Evolutionary conservation across 2,113 vertebrate genomes (phyloP).

Genomic region (Prionailurus bengalensis): DNA sequence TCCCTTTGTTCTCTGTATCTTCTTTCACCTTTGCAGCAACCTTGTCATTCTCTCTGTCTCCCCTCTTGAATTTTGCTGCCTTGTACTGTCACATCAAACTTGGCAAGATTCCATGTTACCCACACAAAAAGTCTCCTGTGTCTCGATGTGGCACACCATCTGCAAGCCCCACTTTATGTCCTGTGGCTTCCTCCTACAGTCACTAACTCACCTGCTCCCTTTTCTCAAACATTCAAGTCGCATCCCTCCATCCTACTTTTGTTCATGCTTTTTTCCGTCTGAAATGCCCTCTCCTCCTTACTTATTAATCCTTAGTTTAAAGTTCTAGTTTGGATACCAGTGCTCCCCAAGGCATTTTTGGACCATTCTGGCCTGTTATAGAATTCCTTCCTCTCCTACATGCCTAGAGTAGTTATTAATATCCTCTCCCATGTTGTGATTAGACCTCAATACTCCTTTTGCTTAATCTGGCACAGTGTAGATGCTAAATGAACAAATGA

Average conservation of each 20-base stretch:
- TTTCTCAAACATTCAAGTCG: not conserved
- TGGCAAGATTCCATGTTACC: not conserved
- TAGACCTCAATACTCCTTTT: not conserved
- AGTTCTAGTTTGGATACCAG: not conserved
- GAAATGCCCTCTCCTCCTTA: not conserved
- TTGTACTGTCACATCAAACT: not conserved
- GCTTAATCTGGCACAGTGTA: not conserved
- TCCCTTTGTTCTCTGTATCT: not conserved
- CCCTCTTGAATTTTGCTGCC: not conserved
- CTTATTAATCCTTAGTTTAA: not conserved
- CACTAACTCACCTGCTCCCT: not conserved
- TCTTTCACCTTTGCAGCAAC: not conserved
- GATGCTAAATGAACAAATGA: not conserved
- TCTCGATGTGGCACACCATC: not conserved
- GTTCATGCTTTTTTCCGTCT: not conserved
- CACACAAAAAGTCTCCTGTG: accelerated
- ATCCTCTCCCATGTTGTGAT: not conserved
- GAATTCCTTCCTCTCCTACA: not conserved
- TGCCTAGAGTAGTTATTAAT: not conserved
- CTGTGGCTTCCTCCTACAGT: not conserved
- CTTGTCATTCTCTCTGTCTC: not conserved
- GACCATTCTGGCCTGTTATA: not conserved
- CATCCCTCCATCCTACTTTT: not conserved
- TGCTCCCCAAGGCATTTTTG: not conserved
- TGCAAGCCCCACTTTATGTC: not conserved